Evolutionary conservation across 53 echinoderm and acorn worm genomes (phyloP).

Genomic region (Temnopleurus reevesii): DNA sequence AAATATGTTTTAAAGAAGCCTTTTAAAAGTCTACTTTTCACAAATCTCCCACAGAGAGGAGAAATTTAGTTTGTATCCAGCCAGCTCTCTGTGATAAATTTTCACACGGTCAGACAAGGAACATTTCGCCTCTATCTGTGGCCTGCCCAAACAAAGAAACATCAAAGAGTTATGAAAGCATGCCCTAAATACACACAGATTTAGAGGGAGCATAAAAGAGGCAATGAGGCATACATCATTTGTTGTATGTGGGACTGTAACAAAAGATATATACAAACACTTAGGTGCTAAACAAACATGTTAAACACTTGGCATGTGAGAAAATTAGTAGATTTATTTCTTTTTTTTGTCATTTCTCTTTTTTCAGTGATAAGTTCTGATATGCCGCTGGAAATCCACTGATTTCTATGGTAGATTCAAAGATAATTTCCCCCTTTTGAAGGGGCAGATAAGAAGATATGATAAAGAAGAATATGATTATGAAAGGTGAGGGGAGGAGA

Average conservation of each 20-base stretch:
- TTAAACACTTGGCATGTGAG: neutral
- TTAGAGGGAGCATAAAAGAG: neutral
- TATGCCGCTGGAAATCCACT: too few relatives aligned
- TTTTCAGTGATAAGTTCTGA: too few relatives aligned
- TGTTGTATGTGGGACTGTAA: conserved; percentile 18
- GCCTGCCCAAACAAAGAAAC: neutral
- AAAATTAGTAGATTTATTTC: neutral
- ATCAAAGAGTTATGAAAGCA: neutral
- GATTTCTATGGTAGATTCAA: too few relatives aligned
- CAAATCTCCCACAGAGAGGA: too few relatives aligned
- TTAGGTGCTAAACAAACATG: neutral
- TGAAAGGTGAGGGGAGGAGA: too few relatives aligned
- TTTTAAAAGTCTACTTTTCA: too few relatives aligned
- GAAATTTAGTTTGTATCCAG: too few relatives aligned
- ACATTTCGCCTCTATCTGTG: neutral
- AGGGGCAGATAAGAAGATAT: too few relatives aligned
- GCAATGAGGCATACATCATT: neutral
- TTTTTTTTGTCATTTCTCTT: too few relatives aligned
- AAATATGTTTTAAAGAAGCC: too few relatives aligned
- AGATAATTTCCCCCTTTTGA: too few relatives aligned
- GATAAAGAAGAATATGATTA: too few relatives aligned
- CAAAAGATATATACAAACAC: neutral
- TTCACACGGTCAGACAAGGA: conserved; percentile 29
- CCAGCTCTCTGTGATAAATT: neutral
- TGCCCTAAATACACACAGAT: neutral